phyloP scores from a whole-genome alignment of 2,113 vertebrate species.

The Gambusia holbrooki region DNA sequence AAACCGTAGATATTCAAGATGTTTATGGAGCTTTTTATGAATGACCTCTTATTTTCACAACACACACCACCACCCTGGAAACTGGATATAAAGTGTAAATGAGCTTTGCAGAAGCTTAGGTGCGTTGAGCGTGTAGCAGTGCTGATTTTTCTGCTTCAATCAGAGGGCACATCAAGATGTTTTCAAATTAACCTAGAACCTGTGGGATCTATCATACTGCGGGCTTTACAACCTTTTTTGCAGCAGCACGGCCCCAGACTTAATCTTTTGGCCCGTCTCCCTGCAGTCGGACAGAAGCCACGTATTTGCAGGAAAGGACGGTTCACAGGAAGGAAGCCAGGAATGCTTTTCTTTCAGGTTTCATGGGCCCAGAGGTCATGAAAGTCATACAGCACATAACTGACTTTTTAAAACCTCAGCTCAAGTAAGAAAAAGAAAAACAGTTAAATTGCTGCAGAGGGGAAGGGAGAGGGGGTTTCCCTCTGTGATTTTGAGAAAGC shows the following conservation, averaged over 20 bases:
- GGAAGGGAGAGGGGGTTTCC: slow-evolving; percentile 1
- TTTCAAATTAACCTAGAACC: slow-evolving; percentile 18
- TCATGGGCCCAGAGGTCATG: slow-evolving; percentile 30
- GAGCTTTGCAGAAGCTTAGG: not conserved
- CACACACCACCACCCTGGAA: slow-evolving; percentile 24
- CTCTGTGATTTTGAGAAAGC: slow-evolving; percentile 7
- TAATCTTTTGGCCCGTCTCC: slow-evolving; percentile 42
- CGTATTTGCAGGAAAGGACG: slow-evolving; percentile 16
- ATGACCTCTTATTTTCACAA: slow-evolving; percentile 9
- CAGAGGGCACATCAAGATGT: slow-evolving; percentile 14
- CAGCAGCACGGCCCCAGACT: slow-evolving; percentile 18
- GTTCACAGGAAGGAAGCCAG: slow-evolving; percentile 24
- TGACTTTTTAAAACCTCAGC: slow-evolving; percentile 30
- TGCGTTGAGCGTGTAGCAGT: slow-evolving; percentile 20
- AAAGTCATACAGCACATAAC: slow-evolving; percentile 44
- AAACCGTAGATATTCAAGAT: slow-evolving; percentile 23
- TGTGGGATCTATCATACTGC: slow-evolving; percentile 46
- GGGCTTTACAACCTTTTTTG: slow-evolving; percentile 58
- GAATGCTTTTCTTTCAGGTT: slow-evolving; percentile 33
- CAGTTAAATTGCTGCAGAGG: slow-evolving; percentile 10
- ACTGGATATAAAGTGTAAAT: not conserved
- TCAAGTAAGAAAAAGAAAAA: slow-evolving; percentile 13
- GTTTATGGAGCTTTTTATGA: slow-evolving; percentile 41
- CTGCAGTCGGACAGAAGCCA: slow-evolving; percentile 43
- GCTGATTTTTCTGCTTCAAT: slow-evolving; percentile 19